Evolutionary conservation across 2,797 vertebrate species (phyloP).

Genomic region (Oophaga sylvatica): DNA sequence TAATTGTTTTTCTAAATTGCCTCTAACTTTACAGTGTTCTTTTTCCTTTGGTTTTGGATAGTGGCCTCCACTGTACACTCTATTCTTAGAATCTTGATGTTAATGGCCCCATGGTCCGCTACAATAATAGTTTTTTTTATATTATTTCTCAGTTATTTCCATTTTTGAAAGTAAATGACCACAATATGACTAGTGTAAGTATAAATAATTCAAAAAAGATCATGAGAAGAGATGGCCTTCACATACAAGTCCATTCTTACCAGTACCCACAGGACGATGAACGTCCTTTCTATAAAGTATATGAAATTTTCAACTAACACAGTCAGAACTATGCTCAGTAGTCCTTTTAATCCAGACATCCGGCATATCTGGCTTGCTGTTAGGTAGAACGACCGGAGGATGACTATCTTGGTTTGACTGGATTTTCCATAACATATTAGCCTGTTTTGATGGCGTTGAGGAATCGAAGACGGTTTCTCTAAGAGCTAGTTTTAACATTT

Average conservation of each 20-base stretch:
- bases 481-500: slow-evolving; percentile 89
- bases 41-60: not conserved
- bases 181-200: not conserved
- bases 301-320: slow-evolving; percentile 69
- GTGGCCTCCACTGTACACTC: not conserved
- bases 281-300: not conserved
- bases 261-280: not conserved
- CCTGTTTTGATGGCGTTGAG: slow-evolving; percentile 75
- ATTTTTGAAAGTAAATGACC: not conserved
- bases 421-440: slow-evolving; percentile 78
- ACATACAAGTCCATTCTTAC: not conserved
- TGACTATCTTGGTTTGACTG: slow-evolving; percentile 79
- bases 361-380: slow-evolving; percentile 93
- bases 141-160: not conserved
- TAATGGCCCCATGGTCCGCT: not conserved
- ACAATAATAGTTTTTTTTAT: not conserved
- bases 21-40: not conserved
- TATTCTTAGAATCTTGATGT: not conserved
- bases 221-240: not conserved
- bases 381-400: slow-evolving; percentile 87
- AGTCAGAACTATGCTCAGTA: slow-evolving; percentile 73
- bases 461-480: slow-evolving; percentile 89
- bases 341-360: slow-evolving; percentile 95
- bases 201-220: not conserved
- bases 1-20: not conserved